phyloP scores from a whole-genome alignment of 2,888 invertebrate species.

The Drosophila longiperda region DNA sequence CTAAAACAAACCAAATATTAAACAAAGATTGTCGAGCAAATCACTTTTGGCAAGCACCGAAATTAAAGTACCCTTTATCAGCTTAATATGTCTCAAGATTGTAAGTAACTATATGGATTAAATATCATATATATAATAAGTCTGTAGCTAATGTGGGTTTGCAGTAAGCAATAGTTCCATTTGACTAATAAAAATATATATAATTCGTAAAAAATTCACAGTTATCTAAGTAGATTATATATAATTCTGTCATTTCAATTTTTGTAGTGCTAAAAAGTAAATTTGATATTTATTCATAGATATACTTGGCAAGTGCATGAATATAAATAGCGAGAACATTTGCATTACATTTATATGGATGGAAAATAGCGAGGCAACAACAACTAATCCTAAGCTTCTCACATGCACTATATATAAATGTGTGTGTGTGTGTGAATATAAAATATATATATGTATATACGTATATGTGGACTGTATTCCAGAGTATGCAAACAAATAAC shows the following conservation, averaged over 20 bases:
- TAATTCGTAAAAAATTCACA: background rate
- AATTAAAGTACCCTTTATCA: constrained; percentile 14
- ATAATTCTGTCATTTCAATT: background rate
- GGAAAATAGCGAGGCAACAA: constrained; percentile 26
- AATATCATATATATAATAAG: background rate
- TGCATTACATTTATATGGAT: constrained; percentile 21
- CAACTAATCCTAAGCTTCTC: constrained; percentile 19
- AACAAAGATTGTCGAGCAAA: constrained; percentile 29
- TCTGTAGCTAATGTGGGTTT: background rate
- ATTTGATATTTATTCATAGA: background rate
- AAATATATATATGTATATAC: background rate
- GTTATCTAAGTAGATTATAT: background rate
- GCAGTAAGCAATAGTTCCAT: background rate
- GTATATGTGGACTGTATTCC: background rate
- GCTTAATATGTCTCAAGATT: background rate
- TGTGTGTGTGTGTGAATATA: background rate
- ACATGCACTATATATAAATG: constrained; percentile 4
- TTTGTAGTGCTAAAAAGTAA: background rate
- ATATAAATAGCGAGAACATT: constrained; percentile 12
- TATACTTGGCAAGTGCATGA: constrained; percentile 5
- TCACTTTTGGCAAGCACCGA: constrained; percentile 10
- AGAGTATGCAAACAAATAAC: constrained; percentile 54
- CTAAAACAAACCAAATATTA: constrained; percentile 47
- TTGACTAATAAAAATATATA: background rate
- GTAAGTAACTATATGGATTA: background rate